Conservation (phyloP, 1,140 invertebrate genomes). For the Drosophila mayri region DNA sequence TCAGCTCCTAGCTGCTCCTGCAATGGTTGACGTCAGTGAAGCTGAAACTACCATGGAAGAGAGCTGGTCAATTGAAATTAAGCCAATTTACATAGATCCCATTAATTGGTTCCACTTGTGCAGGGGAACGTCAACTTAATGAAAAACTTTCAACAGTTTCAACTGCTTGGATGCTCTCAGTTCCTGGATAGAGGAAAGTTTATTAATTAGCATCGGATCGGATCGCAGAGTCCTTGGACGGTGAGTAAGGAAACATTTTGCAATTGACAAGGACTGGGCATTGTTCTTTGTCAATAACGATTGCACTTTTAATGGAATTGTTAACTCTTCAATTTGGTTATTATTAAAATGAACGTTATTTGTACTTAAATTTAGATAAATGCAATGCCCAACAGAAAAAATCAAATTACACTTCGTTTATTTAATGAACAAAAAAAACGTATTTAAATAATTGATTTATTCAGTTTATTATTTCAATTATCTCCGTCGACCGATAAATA, state of each 20-base stretch:
- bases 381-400: neutral
- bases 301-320: neutral
- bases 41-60: slow-evolving; percentile 25
- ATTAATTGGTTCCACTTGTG: slow-evolving; percentile 65
- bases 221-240: slow-evolving; percentile 10
- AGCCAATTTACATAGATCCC: slow-evolving; percentile 60
- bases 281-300: neutral
- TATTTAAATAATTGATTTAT: slow-evolving; percentile 18
- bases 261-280: neutral
- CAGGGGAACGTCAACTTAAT: slow-evolving; percentile 24
- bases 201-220: slow-evolving; percentile 65
- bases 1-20: slow-evolving; percentile 3
- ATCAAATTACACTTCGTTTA: neutral
- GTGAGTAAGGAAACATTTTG: neutral
- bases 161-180: slow-evolving; percentile 20
- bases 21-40: slow-evolving; percentile 32
- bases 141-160: slow-evolving; percentile 21
- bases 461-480: slow-evolving; percentile 35
- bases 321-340: neutral
- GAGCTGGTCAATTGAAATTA: slow-evolving; percentile 63
- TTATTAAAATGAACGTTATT: neutral
- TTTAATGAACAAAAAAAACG: neutral
- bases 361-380: neutral
- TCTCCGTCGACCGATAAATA: slow-evolving; percentile 8
- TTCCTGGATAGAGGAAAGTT: slow-evolving; percentile 41